Conservation (phyloP, 2,888 invertebrate species). For the Nemurella pictetii region DNA sequence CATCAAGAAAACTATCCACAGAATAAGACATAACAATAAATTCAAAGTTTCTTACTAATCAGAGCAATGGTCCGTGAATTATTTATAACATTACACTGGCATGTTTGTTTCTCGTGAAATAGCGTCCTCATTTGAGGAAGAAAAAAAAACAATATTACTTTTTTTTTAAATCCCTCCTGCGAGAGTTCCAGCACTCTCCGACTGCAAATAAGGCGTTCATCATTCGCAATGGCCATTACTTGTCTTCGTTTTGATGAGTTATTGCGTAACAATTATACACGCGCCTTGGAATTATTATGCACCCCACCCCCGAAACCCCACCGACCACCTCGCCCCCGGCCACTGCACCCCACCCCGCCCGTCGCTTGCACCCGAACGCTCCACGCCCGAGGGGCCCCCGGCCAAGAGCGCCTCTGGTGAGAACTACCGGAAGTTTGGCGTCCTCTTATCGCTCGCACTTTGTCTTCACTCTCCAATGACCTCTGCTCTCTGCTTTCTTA, state of each 20-base stretch:
- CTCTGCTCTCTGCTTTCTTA: constrained; percentile 18
- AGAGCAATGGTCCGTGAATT: constrained; percentile 20
- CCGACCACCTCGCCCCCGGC: background rate
- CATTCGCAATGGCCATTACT: constrained; percentile 42
- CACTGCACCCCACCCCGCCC: background rate
- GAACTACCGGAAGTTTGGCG: constrained; percentile 36
- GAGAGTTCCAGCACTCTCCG: constrained; percentile 6
- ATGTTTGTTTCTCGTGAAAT: constrained; percentile 9
- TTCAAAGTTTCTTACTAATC: constrained; percentile 14
- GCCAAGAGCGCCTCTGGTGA: constrained; percentile 31
- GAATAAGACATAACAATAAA: background rate
- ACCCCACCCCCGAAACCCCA: constrained; percentile 27
- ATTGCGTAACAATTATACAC: constrained; percentile 41
- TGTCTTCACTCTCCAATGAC: constrained; percentile 33
- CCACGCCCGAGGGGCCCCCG: background rate
- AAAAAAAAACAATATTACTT: constrained; percentile 25
- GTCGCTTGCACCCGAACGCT: background rate
- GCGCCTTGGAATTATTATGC: constrained; percentile 40
- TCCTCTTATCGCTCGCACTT: constrained; percentile 34
- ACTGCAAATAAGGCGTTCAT: constrained; percentile 36
- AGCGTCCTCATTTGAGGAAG: constrained; percentile 20
- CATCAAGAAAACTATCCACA: background rate
- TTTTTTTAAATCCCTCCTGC: constrained; percentile 26
- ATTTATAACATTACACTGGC: constrained; percentile 21
- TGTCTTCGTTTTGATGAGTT: constrained; percentile 41